Evolutionary conservation across 2,888 invertebrate species (phyloP), one percentile per base, ranked within the genome.

Genomic region (Hemicrepidius hirtus): DNA sequence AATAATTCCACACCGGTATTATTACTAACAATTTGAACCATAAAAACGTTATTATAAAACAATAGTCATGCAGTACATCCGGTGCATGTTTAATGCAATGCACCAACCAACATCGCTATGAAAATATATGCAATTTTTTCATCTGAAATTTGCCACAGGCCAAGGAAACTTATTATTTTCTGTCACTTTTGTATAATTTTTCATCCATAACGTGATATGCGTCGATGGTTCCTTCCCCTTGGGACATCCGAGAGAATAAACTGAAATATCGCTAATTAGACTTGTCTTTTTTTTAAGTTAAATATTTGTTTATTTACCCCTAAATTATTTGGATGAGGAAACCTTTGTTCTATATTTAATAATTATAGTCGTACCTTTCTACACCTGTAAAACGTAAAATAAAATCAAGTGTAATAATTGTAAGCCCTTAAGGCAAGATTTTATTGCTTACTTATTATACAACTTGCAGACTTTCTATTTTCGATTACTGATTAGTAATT

Each of bases 41-140:
- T 12, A 73, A 77, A 77, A 76, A 73, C 20, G 73, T 71, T 75
- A 75, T 77, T 76, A 77, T 75, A 73, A 75, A 76, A 75, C 75
- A 77, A 77, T 77, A 70, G 76, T 68, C 75, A 70, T 67, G 49
- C 60, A 64, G 65, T 53, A 55, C 73, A 76, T 77, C 77, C 77
- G 77, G 75, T 76, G 41, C 67, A 35, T 28, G 44, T 41, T 57
- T 60, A 35, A 63, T 12, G 65, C 37, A 37, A 20, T 50, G 55
- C 55, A 37, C 32, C 37, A 16, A 37, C 32, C 37, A 16, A 12
- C 44, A 40, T 28, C 7, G 37, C 18, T 32, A 28, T 13, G 53
- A 32, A 57, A 55, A 66, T 65, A 3, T 24, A 65, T 66, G 57
- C 57, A 57, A 18, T 40, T 53, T 66, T 66, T 66, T 13, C 57